Base-by-base conservation (phyloP, 1,140 invertebrate species). In the Steinernema khuongi region DNA sequence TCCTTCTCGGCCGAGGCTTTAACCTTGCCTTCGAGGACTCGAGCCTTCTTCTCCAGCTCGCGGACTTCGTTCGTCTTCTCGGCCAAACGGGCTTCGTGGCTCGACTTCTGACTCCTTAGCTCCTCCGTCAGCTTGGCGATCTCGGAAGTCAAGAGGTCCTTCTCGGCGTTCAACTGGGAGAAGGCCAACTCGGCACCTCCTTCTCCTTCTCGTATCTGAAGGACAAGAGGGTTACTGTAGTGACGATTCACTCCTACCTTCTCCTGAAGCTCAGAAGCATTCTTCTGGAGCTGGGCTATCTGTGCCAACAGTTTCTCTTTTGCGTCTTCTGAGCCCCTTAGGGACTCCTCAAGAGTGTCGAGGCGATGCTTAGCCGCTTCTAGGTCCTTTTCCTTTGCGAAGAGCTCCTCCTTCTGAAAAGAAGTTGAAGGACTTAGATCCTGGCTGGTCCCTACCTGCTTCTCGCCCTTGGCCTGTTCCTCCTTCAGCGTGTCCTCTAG, bases 101-200 rank as follows among this genome's bases (percentile, higher is more conserved):
- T 26, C 26, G n/a, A 31, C 60, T 73, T 67, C 74, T 33, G 70
- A 33, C 28, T 75, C n/a, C 19, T 14, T 18, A 71, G 71, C 17
- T 75, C 74, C 22, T 60, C 31, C 22, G 50, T 71, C 1, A 75
- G n/a, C 19, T 75, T 69, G 26, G 71, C 74, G 30, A 75, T 72
- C 19, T n/a, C n/a, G n/a, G n/a, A n/a, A n/a, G n/a, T n/a, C n/a
- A n/a, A n/a, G n/a, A n/a, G n/a, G n/a, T n/a, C n/a, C n/a, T n/a
- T n/a, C n/a, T n/a, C n/a, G n/a, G n/a, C n/a, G n/a, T n/a, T n/a
- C n/a, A n/a, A n/a, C n/a, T n/a, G n/a, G n/a, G n/a, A n/a, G n/a
- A n/a, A n/a, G n/a, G 74, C 74, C 44, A 71, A 32, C 31, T 75
- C 72, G 1, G 74, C 74, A n/a, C 74, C 74, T 1, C 74, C 74